Evolutionary conservation across 1,140 invertebrate species (phyloP), one percentile per base, ranked within the genome.

Genomic region (Archegozetes longisetosus): DNA sequence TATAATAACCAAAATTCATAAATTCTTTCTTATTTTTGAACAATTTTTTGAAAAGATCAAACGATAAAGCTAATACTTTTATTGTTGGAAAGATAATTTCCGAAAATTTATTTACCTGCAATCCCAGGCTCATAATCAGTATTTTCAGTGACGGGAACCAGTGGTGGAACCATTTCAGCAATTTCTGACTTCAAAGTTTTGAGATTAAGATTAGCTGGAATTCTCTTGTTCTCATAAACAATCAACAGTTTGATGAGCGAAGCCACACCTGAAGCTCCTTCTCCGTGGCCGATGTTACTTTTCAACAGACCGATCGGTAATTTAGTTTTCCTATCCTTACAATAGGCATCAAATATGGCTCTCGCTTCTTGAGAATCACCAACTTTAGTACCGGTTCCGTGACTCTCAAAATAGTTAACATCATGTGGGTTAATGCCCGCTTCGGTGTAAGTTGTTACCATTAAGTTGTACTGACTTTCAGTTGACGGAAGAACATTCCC

Each of bases 211-310:
- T 97, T 98, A 17, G 76, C 78, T 2, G 93, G 92, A 62, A 98
- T 87, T 2, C 84, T 71, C 25, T 84, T 83, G 27, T 77, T 68
- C 72, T 96, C 87, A 84, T 96, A 92, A 2, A 88, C 85, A 55
- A 96, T 81, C 2, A 96, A 65, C 2, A 88, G 76, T 71, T 97
- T 96, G 1, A 85, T 85, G 51, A 95, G 74, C 0, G 88, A 85
- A 68, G 86, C 88, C 0, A 94, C 70, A 47, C 87, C 65, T 22
- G 92, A 96, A 0, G 89, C 88, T 3, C 90, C 85, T 72, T 98
- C 93, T 2, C 91, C 83, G 68, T 98, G 94, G 0, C 94, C 94
- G 88, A 97, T 95, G 72, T 97, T 98, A 1, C 89, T 93, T 70
- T 98, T 98, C 0, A 95, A 85, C 0, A 92, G 95, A 1, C 94